Base-by-base conservation (phyloP, 2,113 vertebrate genomes). In the Megaceryle torquata region DNA sequence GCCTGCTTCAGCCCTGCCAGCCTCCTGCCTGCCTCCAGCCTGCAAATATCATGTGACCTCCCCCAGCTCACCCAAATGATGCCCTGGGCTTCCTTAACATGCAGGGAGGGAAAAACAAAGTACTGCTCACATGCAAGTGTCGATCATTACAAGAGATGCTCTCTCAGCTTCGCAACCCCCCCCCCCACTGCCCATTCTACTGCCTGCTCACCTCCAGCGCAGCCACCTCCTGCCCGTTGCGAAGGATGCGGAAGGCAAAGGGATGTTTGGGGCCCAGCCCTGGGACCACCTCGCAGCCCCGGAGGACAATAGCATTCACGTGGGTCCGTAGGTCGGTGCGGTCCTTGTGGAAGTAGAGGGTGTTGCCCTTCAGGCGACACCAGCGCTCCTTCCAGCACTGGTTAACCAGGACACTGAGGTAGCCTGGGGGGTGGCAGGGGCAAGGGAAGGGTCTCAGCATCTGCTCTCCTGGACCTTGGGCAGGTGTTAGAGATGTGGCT, bases 311-410 rank as follows among this genome's bases (percentile, higher is more conserved):
- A 91, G 98, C 97, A 0, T 98, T 98, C 50, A 99, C 51, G 0
- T 99, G 99, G 4, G 98, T 98, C 17, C 97, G 97, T 83, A 98
- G 97, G 91, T 99, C 99, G 0, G 97, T 97, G 17, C 98, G 98
- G 86, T 99, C 98, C 96, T 98, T 99, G 96, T 99, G 98, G 85
- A 99, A 98, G 97, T 98, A 98, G 48, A 99, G 96, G 7, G 96
- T 99, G 91, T 98, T 98, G 59, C 91, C 96, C 86, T 98, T 98
- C 53, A 99, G 97, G 44, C 98, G 97, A 37, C 99, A 99, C 99
- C 99, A 99, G 37, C 98, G 98, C 84, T 99, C 99, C 97, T 98
- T 99, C 99, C 99, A 99, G 83, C 98, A 98, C 87, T 99, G 98
- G 84, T 98, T 99, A 83, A 99, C 97, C 96, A 99, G 97, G 89